Percentiles rank a stretch among this genome's conserved stretches.
These are phyloP conservation scores for Spea hammondii DNA, from an alignment of 2,797 vertebrate genomes.

Conservation along the genomic window DNA sequence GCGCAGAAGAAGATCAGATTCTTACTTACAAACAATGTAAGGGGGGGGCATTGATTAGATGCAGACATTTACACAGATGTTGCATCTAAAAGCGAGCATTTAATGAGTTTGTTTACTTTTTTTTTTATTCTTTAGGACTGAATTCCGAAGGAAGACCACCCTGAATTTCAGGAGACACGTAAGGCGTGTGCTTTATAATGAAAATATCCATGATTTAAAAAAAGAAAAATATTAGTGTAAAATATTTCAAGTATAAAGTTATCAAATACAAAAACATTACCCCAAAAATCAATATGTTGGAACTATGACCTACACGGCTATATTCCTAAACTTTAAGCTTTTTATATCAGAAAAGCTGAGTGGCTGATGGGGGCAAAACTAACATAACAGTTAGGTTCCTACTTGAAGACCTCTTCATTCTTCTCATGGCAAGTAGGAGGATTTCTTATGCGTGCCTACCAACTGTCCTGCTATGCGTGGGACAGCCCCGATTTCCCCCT, in stretches of 20 bases:
- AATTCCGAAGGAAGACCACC: slow-evolving; percentile 43
- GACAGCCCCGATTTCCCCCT: no score
- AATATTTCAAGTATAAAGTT: neutral
- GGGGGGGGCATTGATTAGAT: slow-evolving; percentile 36
- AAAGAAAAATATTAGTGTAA: neutral
- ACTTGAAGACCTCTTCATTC: no score
- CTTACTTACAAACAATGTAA: slow-evolving; percentile 17
- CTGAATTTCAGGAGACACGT: slow-evolving; percentile 14
- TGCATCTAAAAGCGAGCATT: slow-evolving; percentile 34
- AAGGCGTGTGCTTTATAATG: neutral
- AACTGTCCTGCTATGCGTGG: no score
- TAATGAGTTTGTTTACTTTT: slow-evolving; percentile 44
- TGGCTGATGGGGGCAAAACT: no score
- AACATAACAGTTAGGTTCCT: no score
- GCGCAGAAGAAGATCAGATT: slow-evolving; percentile 30
- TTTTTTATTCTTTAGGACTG: slow-evolving; percentile 27
- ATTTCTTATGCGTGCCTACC: no score
- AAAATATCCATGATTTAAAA: neutral
- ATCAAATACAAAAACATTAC: no score
- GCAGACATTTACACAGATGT: slow-evolving; percentile 42
- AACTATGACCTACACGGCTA: no score
- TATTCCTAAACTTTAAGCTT: no score
- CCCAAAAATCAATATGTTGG: no score
- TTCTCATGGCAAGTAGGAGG: no score
- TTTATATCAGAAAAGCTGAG: no score